These are phyloP conservation scores for Lymantria dispar DNA, from an alignment of 2,888 invertebrate genomes.

Conservation along the genomic window DNA sequence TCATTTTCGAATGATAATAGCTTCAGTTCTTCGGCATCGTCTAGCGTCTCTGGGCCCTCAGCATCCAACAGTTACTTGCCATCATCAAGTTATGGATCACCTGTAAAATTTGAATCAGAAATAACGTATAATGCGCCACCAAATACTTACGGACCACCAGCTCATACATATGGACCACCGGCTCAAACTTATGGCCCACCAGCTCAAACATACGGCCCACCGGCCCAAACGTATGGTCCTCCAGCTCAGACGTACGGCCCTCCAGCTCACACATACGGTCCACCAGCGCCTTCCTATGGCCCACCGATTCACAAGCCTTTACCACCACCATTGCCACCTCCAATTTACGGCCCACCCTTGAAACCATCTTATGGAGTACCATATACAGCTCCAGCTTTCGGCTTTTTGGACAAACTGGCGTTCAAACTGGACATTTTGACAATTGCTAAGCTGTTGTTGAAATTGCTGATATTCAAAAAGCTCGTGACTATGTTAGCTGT, in stretches of 20 bases:
- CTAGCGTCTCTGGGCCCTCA: constrained; percentile 50
- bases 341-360: constrained; percentile 67
- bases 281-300: too few species aligned
- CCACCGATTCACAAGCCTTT: constrained; percentile 58
- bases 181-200: constrained; percentile 62
- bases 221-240: constrained; percentile 57
- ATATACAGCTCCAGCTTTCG: constrained; percentile 76
- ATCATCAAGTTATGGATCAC: constrained; percentile 56
- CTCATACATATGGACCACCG: constrained; percentile 60
- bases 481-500: constrained; percentile 90
- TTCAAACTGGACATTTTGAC: constrained; percentile 87
- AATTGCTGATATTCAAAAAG: constrained; percentile 90
- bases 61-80: constrained; percentile 49
- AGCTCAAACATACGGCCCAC: constrained; percentile 46
- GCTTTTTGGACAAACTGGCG: constrained; percentile 85
- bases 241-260: constrained; percentile 62
- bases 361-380: constrained; percentile 80
- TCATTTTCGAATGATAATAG: constrained; percentile 57
- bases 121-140: constrained; percentile 48
- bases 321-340: constrained; percentile 48
- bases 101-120: constrained; percentile 54
- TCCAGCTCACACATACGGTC: constrained; percentile 67
- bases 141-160: constrained; percentile 41
- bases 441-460: constrained; percentile 88
- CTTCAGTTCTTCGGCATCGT: constrained; percentile 50